Base-by-base conservation (phyloP, 2,888 invertebrate genomes). In the Sarcophaga variegata region DNA sequence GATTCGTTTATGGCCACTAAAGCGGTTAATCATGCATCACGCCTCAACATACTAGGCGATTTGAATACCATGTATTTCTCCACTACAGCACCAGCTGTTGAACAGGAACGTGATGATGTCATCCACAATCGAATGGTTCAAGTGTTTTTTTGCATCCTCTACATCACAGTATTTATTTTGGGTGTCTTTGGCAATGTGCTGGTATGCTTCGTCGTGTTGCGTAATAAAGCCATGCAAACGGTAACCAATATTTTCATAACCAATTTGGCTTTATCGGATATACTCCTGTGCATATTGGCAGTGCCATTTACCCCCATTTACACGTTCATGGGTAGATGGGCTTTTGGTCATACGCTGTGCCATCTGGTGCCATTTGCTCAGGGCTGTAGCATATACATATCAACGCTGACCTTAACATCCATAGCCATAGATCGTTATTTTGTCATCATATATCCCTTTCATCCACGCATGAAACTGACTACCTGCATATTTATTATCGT, bases 231-330 rank as follows among this genome's bases (percentile, higher is more conserved):
- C 47, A 99, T 99, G 99, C 99, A 99, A 92, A 98, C 99, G 0
- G 99, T 99, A 60, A 99, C 99, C 4, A 99, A 99, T 93, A 95
- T 98, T 76, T 99, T 99, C 94, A 99, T 99, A 91, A 97, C 98
- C 64, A 99, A 99, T 93, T 94, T 99, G 90, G 99, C 99, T 0
- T 94, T 99, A 54, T 98, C 98, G 11, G 99, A 99, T 93, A 97
- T 99, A 71, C 94, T 99, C 69, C 95, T 99, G 88, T 99, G 99
- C 93, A 95, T 97, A 17, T 95, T 99, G 84, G 98, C 98, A 4
- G 98, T 99, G 70, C 99, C 99, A 6, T 98, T 99, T 91, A 99
- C 99, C 0, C 99, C 99, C 0, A 94, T 99, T 0, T 98, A 99
- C 93, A 97, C 98, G 0, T 99, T 99, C 92, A 95, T 98, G 89